Conservation (phyloP, 1,140 invertebrate species). For the Pomphorhynchus laevis region DNA sequence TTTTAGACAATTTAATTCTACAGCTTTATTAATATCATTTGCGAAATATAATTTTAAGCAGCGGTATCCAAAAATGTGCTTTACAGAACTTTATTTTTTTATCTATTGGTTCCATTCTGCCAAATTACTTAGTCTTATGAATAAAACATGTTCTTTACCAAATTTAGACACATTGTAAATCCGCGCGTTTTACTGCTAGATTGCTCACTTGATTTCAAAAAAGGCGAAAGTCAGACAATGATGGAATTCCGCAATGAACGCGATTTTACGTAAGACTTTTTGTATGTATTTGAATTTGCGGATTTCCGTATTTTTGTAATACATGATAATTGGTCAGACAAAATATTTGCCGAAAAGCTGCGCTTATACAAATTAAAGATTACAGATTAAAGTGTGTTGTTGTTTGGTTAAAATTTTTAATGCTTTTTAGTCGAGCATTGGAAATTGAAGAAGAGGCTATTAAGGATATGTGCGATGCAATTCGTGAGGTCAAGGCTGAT, state of each 20-base stretch:
- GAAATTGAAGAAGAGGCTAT: constrained; percentile 67
- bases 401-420: background rate
- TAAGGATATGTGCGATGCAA: constrained; percentile 53
- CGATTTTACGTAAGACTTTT: constrained; percentile 38
- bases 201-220: constrained; percentile 85
- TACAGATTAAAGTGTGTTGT: constrained; percentile 28
- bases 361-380: constrained; percentile 18
- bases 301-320: background rate
- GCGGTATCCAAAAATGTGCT: too few species aligned
- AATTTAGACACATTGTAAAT: constrained; percentile 44
- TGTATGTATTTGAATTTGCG: background rate
- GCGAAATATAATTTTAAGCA: too few species aligned
- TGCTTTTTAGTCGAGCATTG: constrained; percentile 16
- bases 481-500: constrained; percentile 72
- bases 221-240: constrained; percentile 88
- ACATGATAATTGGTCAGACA: background rate
- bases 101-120: too few species aligned
- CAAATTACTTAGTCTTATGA: too few species aligned
- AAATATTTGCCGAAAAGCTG: background rate
- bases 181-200: constrained; percentile 71
- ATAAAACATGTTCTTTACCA: background rate
- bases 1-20: background rate
- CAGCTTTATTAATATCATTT: background rate
- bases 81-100: too few species aligned
- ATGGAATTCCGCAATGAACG: constrained; percentile 70